A percentile compares a stretch with the other conserved stretches of the same genome.
These are phyloP conservation scores for Laspeyria flexula DNA, from an alignment of 2,888 invertebrate species.

Conservation along the genomic window DNA sequence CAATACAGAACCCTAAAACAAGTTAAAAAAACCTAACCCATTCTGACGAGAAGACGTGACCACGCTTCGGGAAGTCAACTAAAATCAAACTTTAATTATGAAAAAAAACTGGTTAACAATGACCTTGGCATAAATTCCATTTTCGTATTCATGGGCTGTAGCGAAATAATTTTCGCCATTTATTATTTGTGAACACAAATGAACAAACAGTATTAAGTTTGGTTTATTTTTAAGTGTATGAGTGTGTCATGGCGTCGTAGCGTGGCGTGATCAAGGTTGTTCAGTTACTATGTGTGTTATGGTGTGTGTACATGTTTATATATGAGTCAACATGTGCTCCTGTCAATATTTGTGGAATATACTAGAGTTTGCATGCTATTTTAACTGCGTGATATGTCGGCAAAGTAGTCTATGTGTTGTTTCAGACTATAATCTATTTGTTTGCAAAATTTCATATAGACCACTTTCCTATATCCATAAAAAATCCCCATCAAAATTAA, in stretches of 20 bases:
- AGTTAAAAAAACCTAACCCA: constrained; percentile 6
- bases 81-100: constrained; percentile 7
- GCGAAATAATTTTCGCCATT: constrained; percentile 19
- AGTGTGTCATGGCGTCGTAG: not conserved
- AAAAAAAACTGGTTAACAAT: constrained; percentile 12
- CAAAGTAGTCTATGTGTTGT: too few relatives aligned
- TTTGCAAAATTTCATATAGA: too few relatives aligned
- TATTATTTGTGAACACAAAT: constrained; percentile 12
- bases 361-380: too few relatives aligned
- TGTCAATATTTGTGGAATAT: too few relatives aligned
- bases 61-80: constrained; percentile 7
- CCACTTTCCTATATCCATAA: too few relatives aligned
- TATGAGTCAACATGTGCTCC: too few relatives aligned
- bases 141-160: constrained; percentile 17
- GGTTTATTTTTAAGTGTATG: constrained; percentile 5
- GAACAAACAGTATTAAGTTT: constrained; percentile 6
- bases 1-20: too few relatives aligned
- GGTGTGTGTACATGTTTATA: not conserved
- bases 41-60: constrained; percentile 9
- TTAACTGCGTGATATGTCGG: too few relatives aligned
- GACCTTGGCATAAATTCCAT: constrained; percentile 10
- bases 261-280: not conserved
- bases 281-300: not conserved
- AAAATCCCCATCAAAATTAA: too few relatives aligned
- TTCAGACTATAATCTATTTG: too few relatives aligned